Conservation (phyloP, 2,888 invertebrate genomes). For the Tortrix viridana region DNA sequence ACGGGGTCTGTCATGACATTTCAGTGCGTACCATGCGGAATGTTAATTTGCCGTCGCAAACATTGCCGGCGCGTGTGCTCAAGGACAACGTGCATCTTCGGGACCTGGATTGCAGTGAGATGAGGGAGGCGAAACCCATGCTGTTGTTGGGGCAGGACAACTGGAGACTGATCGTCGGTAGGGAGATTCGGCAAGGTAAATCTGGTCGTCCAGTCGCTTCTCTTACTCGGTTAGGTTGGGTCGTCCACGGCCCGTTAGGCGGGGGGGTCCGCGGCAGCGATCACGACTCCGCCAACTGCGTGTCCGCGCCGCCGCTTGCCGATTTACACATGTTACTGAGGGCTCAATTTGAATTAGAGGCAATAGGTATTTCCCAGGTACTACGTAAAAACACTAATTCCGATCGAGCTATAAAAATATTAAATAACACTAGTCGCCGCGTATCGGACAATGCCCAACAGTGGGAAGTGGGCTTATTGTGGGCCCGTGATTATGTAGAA, state of each 20-base stretch:
- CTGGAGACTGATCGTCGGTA: conserved; percentile 22
- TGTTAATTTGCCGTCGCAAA: no score
- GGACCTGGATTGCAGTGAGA: conserved; percentile 12
- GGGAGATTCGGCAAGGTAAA: conserved; percentile 21
- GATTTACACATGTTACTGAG: conserved; percentile 1
- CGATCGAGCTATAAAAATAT: no score
- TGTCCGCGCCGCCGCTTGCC: not conserved
- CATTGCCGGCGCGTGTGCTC: no score
- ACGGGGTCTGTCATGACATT: not conserved
- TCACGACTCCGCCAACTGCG: conserved; percentile 8
- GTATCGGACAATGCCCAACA: no score
- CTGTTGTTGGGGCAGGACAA: conserved; percentile 38
- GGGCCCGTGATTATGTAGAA: no score
- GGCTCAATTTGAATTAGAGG: conserved; percentile 11
- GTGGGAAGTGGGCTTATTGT: no score
- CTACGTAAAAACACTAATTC: no score
- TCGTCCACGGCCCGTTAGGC: conserved; percentile 13
- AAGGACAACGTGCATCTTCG: not conserved
- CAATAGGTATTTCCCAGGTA: conserved; percentile 7
- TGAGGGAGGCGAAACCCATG: conserved; percentile 17
- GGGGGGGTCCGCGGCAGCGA: not conserved
- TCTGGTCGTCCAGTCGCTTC: conserved; percentile 34
- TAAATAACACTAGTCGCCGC: no score
- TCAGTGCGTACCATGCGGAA: no score
- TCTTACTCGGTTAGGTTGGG: conserved; percentile 30